Conservation (phyloP, 2,797 vertebrate species). For the Zenarchopterus dispar region DNA sequence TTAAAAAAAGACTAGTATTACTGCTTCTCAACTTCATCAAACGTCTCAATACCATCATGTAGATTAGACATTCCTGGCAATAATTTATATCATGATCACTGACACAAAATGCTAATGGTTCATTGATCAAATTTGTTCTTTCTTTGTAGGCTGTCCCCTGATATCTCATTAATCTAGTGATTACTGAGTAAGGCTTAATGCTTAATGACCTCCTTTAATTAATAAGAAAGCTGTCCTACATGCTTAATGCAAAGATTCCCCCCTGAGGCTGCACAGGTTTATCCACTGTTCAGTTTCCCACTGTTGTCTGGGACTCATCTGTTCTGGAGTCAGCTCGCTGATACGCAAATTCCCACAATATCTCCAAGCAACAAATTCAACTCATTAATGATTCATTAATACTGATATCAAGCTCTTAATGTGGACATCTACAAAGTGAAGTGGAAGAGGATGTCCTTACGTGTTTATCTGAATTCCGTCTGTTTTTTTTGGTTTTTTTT, state of each 20-base stretch:
- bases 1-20: background rate
- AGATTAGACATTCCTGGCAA: constrained; percentile 25
- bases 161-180: constrained; percentile 64
- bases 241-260: constrained; percentile 67
- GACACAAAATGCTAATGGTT: constrained; percentile 33
- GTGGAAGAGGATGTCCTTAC: background rate
- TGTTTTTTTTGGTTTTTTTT: background rate
- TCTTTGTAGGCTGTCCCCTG: constrained; percentile 28
- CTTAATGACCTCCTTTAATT: constrained; percentile 74
- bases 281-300: constrained; percentile 79
- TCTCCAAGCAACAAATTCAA: constrained; percentile 44
- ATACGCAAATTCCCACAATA: constrained; percentile 41
- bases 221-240: constrained; percentile 70
- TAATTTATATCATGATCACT: constrained; percentile 41
- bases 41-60: constrained; percentile 1
- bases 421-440: background rate
- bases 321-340: constrained; percentile 72
- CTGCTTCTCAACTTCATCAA: background rate
- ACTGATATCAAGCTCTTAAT: background rate
- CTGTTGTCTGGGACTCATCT: constrained; percentile 78
- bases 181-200: constrained; percentile 46
- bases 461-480: background rate
- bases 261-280: constrained; percentile 64
- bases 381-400: constrained; percentile 6
- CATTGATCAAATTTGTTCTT: constrained; percentile 25